These are phyloP conservation scores for Diploptera punctata DNA, from an alignment of 2,888 invertebrate species.

Conservation along the genomic window DNA sequence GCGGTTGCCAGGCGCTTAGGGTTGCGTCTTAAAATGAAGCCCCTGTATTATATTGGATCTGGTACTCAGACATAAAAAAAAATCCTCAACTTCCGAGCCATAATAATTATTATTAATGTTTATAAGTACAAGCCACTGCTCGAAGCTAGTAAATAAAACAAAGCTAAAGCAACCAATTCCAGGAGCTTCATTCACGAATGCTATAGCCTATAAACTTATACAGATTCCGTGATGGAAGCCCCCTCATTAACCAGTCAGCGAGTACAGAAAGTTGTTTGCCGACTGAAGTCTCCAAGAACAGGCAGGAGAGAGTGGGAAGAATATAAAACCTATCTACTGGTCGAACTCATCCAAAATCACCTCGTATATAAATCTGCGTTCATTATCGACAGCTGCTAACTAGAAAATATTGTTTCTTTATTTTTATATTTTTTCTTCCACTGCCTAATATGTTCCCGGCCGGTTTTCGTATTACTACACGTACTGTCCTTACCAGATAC, in stretches of 20 bases:
- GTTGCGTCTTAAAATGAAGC: too few relatives aligned
- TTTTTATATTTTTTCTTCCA: background rate
- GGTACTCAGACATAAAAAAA: too few relatives aligned
- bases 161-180: background rate
- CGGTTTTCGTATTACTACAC: conserved; percentile 4
- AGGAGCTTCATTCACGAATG: conserved; percentile 15
- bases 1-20: too few relatives aligned
- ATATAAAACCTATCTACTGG: conserved; percentile 5
- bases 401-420: conserved; percentile 18
- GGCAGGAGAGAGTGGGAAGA: too few relatives aligned
- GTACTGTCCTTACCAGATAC: background rate
- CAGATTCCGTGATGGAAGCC: conserved; percentile 13
- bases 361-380: conserved; percentile 22
- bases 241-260: conserved; percentile 16
- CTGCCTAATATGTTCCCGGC: background rate
- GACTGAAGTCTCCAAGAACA: conserved; percentile 8
- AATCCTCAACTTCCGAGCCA: too few relatives aligned
- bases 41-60: too few relatives aligned
- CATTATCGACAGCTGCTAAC: conserved; percentile 25
- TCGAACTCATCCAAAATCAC: conserved; percentile 12
- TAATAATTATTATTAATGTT: too few relatives aligned
- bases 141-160: too few relatives aligned
- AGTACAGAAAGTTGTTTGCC: conserved; percentile 5
- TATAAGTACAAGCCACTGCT: too few relatives aligned
- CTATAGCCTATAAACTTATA: conserved; percentile 15